Conservation (phyloP, 2,113 vertebrate species). For the Barnardius zonarius region DNA sequence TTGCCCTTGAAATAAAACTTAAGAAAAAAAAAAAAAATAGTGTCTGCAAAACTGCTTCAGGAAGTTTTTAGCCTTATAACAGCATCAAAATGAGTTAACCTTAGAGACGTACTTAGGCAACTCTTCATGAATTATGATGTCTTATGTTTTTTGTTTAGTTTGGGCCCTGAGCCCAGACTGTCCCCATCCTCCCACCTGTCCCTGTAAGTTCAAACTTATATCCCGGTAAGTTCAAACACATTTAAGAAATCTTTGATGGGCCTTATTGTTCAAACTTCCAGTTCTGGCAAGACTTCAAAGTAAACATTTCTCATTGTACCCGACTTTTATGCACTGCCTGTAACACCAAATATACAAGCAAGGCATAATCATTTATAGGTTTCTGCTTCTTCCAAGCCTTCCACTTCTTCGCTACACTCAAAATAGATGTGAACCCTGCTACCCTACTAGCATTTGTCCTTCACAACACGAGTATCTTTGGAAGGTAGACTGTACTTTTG, state of each 20-base stretch:
- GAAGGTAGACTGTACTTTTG: neutral
- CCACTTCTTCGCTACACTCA: neutral
- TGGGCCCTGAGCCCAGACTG: neutral
- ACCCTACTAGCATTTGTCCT: neutral
- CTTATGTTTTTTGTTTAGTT: neutral
- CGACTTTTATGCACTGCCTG: neutral
- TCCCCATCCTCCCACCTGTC: neutral
- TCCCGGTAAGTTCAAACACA: neutral
- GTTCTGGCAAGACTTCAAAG: neutral
- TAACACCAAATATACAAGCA: neutral
- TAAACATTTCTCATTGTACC: neutral
- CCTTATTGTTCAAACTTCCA: neutral
- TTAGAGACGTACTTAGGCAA: neutral
- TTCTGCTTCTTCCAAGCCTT: neutral
- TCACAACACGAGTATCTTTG: neutral
- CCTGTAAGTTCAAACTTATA: neutral
- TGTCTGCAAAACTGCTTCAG: neutral
- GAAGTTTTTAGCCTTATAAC: neutral
- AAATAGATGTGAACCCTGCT: neutral
- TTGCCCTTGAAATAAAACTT: neutral
- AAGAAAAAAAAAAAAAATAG: neutral
- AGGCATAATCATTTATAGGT: neutral
- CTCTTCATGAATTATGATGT: fast-evolving
- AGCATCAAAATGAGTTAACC: neutral
- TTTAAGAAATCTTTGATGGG: neutral